Evolutionary conservation across 2,113 vertebrate genomes (phyloP).

Genomic region (Willisornis vidua): DNA sequence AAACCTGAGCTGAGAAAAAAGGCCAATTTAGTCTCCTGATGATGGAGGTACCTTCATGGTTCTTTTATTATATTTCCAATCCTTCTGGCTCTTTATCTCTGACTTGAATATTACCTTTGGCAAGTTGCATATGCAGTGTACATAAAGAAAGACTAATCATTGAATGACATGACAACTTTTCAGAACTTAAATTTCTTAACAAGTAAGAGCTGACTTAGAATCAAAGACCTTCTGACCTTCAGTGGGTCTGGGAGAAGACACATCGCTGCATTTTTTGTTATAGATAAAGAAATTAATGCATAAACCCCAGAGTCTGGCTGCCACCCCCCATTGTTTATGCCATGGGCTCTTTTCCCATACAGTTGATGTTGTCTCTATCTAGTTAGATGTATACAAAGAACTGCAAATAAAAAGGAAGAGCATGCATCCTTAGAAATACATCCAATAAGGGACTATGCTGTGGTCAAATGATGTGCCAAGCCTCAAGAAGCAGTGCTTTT

Average conservation of each 20-base stretch:
- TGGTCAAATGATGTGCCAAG: background rate
- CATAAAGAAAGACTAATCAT: background rate
- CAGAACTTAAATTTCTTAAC: background rate
- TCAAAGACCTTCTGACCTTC: background rate
- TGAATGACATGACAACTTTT: background rate
- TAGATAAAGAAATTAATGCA: background rate
- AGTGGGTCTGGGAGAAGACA: background rate
- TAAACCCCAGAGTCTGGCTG: background rate
- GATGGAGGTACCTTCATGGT: background rate
- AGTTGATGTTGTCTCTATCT: background rate
- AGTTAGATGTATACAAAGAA: background rate
- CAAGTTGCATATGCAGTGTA: background rate
- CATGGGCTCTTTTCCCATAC: background rate
- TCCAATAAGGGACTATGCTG: background rate
- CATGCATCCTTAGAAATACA: background rate
- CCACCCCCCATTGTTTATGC: background rate
- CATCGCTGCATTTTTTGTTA: background rate
- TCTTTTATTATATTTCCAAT: background rate
- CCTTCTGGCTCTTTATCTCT: background rate
- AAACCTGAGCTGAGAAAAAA: background rate
- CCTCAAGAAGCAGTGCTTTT: background rate
- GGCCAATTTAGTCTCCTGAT: background rate
- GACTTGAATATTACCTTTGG: background rate
- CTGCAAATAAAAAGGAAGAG: background rate
- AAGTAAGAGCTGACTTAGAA: background rate